Evolutionary conservation across 1,140 invertebrate species (phyloP).

Genomic region (Chlorops oryzae): DNA sequence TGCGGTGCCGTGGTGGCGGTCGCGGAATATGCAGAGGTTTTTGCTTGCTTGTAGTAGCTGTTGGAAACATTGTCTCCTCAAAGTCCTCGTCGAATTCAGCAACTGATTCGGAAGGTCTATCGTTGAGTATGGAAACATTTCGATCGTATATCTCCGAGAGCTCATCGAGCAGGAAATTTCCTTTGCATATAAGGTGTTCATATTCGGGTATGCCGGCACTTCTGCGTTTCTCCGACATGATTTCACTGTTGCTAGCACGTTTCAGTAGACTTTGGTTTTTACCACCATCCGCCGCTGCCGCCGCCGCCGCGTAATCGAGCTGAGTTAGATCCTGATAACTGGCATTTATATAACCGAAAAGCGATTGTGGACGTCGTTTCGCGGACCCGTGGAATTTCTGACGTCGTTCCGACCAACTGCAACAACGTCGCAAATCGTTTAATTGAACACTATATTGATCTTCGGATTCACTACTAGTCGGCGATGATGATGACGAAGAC

Average conservation of each 20-base stretch:
- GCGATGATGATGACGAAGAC: slow-evolving; percentile 25
- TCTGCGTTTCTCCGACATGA: slow-evolving; percentile 25
- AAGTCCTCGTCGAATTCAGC: slow-evolving; percentile 13
- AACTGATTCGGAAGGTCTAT: slow-evolving; percentile 20
- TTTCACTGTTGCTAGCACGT: slow-evolving; percentile 14
- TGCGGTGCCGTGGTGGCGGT: slow-evolving; percentile 4
- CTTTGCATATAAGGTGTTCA: slow-evolving; percentile 36
- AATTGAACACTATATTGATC: too few species aligned
- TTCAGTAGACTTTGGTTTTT: slow-evolving; percentile 5
- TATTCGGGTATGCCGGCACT: slow-evolving; percentile 24
- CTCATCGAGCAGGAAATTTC: slow-evolving; percentile 44
- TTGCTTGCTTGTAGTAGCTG: background rate
- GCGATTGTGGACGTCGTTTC: slow-evolving; percentile 3
- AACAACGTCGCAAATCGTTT: slow-evolving; percentile 23
- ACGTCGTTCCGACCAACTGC: slow-evolving; percentile 24
- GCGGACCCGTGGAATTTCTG: background rate
- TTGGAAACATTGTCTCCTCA: background rate
- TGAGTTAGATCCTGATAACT: slow-evolving; percentile 42
- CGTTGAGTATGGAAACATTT: slow-evolving; percentile 51
- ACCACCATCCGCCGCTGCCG: background rate
- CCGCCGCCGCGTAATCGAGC: slow-evolving; percentile 33
- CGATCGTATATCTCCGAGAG: slow-evolving; percentile 51
- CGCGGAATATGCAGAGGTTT: slow-evolving; percentile 1
- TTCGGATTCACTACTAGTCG: too few species aligned
- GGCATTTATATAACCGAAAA: slow-evolving; percentile 37